A percentile compares a stretch with the other conserved stretches of the same genome.
These are phyloP conservation scores for Pangasius mekongensis DNA, from an alignment of 2,797 vertebrate species.

Conservation along the genomic window DNA sequence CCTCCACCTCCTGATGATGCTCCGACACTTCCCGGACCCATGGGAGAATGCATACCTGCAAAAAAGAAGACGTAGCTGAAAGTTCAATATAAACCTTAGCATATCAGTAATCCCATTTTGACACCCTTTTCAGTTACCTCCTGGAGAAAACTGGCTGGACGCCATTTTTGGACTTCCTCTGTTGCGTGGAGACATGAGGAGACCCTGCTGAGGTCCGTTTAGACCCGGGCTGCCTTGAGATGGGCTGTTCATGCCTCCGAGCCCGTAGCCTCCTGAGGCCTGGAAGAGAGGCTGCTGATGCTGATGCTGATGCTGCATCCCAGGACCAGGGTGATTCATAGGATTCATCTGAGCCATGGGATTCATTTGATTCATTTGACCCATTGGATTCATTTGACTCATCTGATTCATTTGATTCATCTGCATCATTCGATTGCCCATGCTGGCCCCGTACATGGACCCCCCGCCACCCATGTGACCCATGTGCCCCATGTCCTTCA, in stretches of 20 bases:
- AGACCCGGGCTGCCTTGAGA: conserved; percentile 88
- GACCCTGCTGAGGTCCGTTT: conserved; percentile 81
- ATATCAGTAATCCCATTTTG: background rate
- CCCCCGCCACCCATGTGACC: conserved; percentile 80
- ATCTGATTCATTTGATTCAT: conserved; percentile 67
- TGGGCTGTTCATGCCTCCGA: conserved; percentile 87
- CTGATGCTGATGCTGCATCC: conserved; percentile 73
- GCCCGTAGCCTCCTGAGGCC: conserved; percentile 78
- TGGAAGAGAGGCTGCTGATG: conserved; percentile 80
- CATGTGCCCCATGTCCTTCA: conserved; percentile 80
- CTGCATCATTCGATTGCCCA: conserved; percentile 72
- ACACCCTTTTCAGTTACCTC: conserved; percentile 77
- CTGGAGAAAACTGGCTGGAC: conserved; percentile 92
- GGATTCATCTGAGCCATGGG: conserved; percentile 69
- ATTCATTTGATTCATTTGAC: conserved; percentile 68
- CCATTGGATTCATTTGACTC: conserved; percentile 62
- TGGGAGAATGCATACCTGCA: conserved; percentile 89
- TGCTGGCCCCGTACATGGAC: conserved; percentile 71
- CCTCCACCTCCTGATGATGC: conserved; percentile 69
- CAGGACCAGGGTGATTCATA: conserved; percentile 66
- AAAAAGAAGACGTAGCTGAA: background rate
- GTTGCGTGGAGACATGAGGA: conserved; percentile 91
- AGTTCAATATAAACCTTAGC: background rate
- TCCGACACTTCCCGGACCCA: conserved; percentile 82
- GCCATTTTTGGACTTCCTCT: conserved; percentile 92